Percentiles rank a stretch among this genome's conserved stretches.
Evolutionary conservation across 2,797 vertebrate genomes (phyloP).

Genomic region (Silurus aristotelis): DNA sequence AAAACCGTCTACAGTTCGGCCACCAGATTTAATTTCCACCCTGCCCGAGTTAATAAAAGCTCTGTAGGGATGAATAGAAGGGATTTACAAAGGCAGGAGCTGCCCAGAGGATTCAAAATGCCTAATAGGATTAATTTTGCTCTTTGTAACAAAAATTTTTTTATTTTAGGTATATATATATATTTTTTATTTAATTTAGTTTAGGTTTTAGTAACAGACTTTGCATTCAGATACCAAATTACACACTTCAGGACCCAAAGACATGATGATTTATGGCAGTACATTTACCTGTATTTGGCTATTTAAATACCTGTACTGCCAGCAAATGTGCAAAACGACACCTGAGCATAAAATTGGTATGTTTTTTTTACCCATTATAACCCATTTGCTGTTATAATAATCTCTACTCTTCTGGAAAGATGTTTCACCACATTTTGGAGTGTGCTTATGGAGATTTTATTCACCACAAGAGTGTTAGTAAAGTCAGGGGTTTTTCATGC

Average conservation of each 20-base stretch:
- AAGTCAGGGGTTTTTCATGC: too few species aligned
- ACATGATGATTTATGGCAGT: not conserved
- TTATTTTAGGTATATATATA: not conserved
- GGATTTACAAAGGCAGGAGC: not conserved
- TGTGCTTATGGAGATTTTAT: too few species aligned
- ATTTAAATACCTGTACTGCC: not conserved
- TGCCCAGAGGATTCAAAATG: not conserved
- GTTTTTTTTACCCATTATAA: too few species aligned
- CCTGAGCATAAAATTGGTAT: too few species aligned
- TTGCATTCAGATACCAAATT: not conserved
- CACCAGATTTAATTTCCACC: slow-evolving; percentile 12
- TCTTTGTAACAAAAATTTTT: not conserved
- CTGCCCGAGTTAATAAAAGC: slow-evolving; percentile 4
- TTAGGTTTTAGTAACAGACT: not conserved
- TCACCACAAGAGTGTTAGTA: too few species aligned
- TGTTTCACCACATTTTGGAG: too few species aligned
- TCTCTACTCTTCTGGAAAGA: too few species aligned
- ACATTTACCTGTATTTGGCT: not conserved
- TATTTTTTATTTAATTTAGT: not conserved
- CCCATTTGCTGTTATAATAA: too few species aligned
- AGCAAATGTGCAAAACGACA: not conserved
- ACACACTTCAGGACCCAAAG: not conserved
- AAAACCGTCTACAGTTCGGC: not conserved
- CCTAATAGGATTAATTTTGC: too few species aligned
- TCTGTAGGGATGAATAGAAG: not conserved